These are phyloP conservation scores for Cacatua alba DNA, from an alignment of 2,113 vertebrate species.

Conservation along the genomic window DNA sequence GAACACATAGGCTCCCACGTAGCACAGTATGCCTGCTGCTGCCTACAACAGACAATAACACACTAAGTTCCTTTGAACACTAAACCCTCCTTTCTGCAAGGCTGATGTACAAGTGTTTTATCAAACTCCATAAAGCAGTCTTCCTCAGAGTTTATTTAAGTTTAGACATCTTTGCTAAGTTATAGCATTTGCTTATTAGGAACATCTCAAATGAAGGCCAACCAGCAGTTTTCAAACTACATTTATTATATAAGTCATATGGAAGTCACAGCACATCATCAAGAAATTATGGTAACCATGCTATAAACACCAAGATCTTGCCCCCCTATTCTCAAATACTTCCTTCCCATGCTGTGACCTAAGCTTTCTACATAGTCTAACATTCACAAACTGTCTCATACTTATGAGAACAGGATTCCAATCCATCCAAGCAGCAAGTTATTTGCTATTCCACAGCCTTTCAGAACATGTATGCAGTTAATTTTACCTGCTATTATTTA, in stretches of 20 bases:
- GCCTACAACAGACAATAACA: conserved; percentile 74
- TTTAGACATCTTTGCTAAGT: neutral
- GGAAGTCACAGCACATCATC: neutral
- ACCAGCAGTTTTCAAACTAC: neutral
- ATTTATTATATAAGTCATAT: neutral
- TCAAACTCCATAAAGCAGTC: neutral
- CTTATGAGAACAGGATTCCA: neutral
- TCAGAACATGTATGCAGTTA: neutral
- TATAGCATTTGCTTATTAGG: neutral
- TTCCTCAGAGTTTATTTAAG: neutral
- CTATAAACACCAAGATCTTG: neutral
- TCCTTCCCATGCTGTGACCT: neutral
- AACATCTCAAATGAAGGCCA: neutral
- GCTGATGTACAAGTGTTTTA: neutral
- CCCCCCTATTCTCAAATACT: neutral
- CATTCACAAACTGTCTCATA: neutral
- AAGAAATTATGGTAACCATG: neutral
- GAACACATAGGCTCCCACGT: conserved; percentile 98
- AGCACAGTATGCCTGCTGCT: conserved; percentile 95
- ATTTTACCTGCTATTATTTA: neutral
- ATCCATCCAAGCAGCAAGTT: neutral
- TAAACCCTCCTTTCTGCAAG: neutral
- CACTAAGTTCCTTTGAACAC: neutral
- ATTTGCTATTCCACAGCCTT: neutral
- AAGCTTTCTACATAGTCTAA: neutral